phyloP scores from a whole-genome alignment of 2,113 vertebrate genomes.

The Varanus komodoensis region DNA sequence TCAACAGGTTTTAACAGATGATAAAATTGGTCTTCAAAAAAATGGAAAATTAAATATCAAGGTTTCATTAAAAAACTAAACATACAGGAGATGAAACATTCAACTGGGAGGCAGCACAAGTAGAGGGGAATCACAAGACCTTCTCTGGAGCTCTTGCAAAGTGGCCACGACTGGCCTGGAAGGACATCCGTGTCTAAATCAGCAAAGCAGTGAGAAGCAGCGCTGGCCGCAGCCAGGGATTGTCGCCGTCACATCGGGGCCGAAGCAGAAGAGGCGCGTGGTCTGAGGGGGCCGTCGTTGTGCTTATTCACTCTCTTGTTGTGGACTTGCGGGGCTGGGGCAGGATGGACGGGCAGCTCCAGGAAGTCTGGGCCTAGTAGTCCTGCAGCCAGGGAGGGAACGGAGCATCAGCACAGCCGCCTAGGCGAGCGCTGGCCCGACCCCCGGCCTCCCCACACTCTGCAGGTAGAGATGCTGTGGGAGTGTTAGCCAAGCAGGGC shows the following conservation, averaged over 20 bases:
- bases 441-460: not conserved
- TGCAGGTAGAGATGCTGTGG: slow-evolving; percentile 5
- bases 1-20: slow-evolving; percentile 33
- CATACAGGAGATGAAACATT: slow-evolving; percentile 50
- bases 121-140: slow-evolving; percentile 45
- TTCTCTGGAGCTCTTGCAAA: slow-evolving; percentile 22
- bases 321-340: slow-evolving; percentile 59
- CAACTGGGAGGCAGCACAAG: slow-evolving; percentile 41
- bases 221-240: slow-evolving; percentile 45
- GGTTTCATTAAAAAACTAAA: slow-evolving; percentile 54
- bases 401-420: not conserved
- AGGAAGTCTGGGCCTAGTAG: slow-evolving; percentile 77
- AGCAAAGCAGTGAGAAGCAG: slow-evolving; percentile 55
- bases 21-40: slow-evolving; percentile 4
- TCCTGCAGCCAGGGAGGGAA: slow-evolving; percentile 71
- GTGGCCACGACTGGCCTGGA: slow-evolving; percentile 39
- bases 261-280: slow-evolving; percentile 52
- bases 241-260: slow-evolving; percentile 39
- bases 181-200: slow-evolving; percentile 31
- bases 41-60: slow-evolving; percentile 56
- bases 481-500: not conserved
- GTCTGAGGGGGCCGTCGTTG: slow-evolving; percentile 62
- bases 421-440: not conserved
- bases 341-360: slow-evolving; percentile 70
- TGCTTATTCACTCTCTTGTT: slow-evolving; percentile 52